Percentiles rank a stretch among this genome's conserved stretches.
phyloP scores from a whole-genome alignment of 2,113 vertebrate species.

The Numida meleagris region DNA sequence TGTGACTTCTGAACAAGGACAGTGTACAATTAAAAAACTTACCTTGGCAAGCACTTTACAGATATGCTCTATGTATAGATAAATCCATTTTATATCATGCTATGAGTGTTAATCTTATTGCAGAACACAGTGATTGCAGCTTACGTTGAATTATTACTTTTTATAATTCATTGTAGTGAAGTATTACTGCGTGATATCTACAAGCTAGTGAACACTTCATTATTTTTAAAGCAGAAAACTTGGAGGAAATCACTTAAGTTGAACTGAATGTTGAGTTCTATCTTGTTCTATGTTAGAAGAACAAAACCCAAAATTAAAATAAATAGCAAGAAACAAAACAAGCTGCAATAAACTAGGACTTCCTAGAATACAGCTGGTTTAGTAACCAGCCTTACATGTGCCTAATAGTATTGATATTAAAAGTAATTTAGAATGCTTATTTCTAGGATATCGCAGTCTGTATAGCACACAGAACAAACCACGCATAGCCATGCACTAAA shows the following conservation, averaged over 20 bases:
- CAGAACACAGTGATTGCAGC: constrained; percentile 45
- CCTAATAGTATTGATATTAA: not conserved
- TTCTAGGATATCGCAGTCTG: not conserved
- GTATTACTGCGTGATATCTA: not conserved
- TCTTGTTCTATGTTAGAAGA: not conserved
- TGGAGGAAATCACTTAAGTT: not conserved
- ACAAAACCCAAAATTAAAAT: not conserved
- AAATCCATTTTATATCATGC: constrained; percentile 58
- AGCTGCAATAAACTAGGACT: not conserved
- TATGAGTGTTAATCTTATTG: constrained; percentile 28
- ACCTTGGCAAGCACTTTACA: constrained; percentile 34
- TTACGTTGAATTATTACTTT: constrained; percentile 38
- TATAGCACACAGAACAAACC: not conserved
- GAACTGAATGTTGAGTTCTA: not conserved
- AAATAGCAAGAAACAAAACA: not conserved
- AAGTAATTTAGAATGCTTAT: not conserved
- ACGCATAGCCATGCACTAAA: not conserved
- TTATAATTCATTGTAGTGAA: constrained; percentile 46
- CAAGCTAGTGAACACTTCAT: constrained; percentile 15
- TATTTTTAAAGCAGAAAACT: constrained; percentile 40
- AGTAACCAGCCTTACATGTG: not conserved
- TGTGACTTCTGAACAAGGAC: constrained; percentile 3
- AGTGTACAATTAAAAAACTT: not conserved
- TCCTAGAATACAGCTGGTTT: not conserved
- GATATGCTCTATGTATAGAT: constrained; percentile 28